These are phyloP conservation scores for Apteryx mantelli DNA, from an alignment of 2,113 vertebrate species.

Conservation along the genomic window DNA sequence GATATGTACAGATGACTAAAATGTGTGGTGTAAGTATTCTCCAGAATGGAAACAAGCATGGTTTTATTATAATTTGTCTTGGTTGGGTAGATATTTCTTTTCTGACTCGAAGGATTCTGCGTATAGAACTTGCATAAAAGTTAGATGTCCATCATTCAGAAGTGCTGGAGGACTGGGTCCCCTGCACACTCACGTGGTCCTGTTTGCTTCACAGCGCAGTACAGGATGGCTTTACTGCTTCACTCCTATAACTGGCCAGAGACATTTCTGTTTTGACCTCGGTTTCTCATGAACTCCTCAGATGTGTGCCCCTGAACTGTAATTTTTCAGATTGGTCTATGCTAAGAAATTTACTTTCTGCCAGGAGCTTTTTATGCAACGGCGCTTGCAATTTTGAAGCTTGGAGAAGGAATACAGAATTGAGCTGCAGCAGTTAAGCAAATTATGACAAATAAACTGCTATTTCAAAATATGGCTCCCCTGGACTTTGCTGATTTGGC, in stretches of 20 bases:
- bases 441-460: background rate
- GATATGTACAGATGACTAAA: background rate
- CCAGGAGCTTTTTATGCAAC: background rate
- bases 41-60: background rate
- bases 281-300: background rate
- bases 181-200: background rate
- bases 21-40: background rate
- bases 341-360: background rate
- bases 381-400: background rate
- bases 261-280: background rate
- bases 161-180: background rate
- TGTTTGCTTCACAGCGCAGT: background rate
- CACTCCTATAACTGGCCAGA: background rate
- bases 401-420: background rate
- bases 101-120: background rate
- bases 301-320: background rate
- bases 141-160: background rate
- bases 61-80: background rate
- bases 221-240: background rate
- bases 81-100: background rate
- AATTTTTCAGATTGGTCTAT: background rate
- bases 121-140: background rate
- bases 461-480: background rate
- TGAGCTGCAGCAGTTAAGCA: background rate
- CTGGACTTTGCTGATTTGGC: background rate